phyloP scores from a whole-genome alignment of 2,797 vertebrate genomes.

The Psittacula derbiana region DNA sequence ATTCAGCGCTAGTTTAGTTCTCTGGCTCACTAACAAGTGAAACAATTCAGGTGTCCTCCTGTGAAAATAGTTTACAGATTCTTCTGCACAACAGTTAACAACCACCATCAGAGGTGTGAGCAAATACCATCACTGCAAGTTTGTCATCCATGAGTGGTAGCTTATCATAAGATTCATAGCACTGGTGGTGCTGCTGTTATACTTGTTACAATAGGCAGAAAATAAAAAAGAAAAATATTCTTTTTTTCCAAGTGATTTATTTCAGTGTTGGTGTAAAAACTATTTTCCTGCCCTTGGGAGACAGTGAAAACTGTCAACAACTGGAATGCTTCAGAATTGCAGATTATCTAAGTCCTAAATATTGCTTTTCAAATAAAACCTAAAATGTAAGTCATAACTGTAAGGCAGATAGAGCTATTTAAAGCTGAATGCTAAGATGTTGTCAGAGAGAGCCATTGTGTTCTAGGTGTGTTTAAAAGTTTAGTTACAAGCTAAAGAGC shows the following conservation, averaged over 20 bases:
- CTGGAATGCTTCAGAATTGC: background rate
- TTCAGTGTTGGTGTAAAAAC: background rate
- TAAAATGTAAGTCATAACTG: background rate
- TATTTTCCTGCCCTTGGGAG: background rate
- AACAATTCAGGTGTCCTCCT: background rate
- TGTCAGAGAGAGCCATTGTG: background rate
- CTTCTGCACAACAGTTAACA: background rate
- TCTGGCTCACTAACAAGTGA: background rate
- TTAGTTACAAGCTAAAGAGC: background rate
- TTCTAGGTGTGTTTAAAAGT: background rate
- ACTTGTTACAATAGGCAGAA: background rate
- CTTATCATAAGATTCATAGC: background rate
- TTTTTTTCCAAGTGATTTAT: background rate
- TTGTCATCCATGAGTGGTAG: background rate
- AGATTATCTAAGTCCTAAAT: background rate
- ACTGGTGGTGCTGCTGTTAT: background rate
- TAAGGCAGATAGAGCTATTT: background rate
- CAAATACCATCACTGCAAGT: background rate
- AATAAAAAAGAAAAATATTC: background rate
- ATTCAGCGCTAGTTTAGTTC: background rate
- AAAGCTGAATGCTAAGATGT: background rate
- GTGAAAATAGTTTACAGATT: background rate
- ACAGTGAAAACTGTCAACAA: background rate
- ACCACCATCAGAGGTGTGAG: background rate
- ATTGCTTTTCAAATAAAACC: conserved; percentile 15